These are phyloP conservation scores for Caenorhabditis remanei DNA, from an alignment of 1,140 invertebrate species.

Conservation along the genomic window DNA sequence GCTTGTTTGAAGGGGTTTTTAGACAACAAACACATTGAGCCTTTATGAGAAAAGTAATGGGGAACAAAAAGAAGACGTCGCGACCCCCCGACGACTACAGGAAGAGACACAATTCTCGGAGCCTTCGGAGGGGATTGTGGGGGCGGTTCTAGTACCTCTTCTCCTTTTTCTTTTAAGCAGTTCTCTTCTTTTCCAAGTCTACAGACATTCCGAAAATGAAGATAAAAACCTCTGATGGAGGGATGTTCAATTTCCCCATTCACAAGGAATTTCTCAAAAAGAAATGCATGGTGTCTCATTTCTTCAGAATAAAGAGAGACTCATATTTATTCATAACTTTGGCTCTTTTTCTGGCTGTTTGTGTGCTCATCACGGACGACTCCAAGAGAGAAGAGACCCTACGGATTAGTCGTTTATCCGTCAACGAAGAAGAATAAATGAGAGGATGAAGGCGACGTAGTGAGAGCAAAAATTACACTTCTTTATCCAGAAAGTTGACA, in stretches of 20 bases:
- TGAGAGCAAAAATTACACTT: constrained; percentile 1
- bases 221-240: too few relatives aligned
- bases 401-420: constrained; percentile 43
- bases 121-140: background rate
- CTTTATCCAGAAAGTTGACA: background rate
- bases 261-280: background rate
- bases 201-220: too few relatives aligned
- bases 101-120: background rate
- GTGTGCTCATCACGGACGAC: constrained; percentile 41
- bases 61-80: background rate
- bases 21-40: background rate
- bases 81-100: background rate
- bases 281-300: constrained; percentile 51
- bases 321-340: constrained; percentile 55
- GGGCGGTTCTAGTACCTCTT: background rate
- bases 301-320: background rate
- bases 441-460: background rate
- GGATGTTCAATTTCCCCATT: background rate
- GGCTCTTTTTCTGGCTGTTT: background rate
- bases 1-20: constrained; percentile 13
- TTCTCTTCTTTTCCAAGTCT: too few relatives aligned
- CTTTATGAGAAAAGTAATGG: constrained; percentile 52
- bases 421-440: background rate
- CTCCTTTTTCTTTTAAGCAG: too few relatives aligned
- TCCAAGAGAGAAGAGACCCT: constrained; percentile 13